Evolutionary conservation across 2,888 invertebrate species (phyloP), one percentile per base, ranked within the genome.

Genomic region (Clusia tigrina): DNA sequence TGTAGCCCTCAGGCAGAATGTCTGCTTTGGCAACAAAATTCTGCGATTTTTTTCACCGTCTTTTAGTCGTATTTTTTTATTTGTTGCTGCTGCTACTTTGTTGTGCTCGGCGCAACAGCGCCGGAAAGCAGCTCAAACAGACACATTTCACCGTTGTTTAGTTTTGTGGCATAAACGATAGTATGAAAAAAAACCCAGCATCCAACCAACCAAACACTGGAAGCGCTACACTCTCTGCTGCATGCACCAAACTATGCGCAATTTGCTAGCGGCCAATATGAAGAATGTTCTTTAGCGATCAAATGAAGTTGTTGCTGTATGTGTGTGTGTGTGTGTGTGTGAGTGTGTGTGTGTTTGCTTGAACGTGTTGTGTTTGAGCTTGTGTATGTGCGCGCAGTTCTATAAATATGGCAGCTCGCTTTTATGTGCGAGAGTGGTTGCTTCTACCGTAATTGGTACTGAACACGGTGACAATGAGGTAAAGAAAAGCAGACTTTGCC

Each of bases 1-100:
- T 32, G 32, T 51, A 62, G 60, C 67, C 67, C 68, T 26, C 54
- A 58, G 62, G 68, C 67, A 60, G 65, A 69, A 65, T 66, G 67
- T 67, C 67, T 67, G 67, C 65, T 69, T 69, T 69, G 65, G 61
- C 59, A 63, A 62, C 53, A 67, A 67, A 60, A 69, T 67, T 67
- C 65, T 63, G 10, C 51, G 60, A 58, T 62, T 65, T 61, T 54
- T 58, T 60, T 63, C 54, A 46, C 46, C 54, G 53, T 42, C 56
- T 58, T 57, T 59, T 62, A 62, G 53, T 54, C 64, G 60, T 38
- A 55, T 46, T 58, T 63, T 37, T 12, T 53, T 57, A 22, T 51
- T 26, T 46, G 23, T 32, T 26, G 32, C 25, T 38, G 3, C 46
- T 54, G 46, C 46, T 53, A 17, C 25, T 54, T 56, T 61, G 58